These are phyloP conservation scores for Aphaenogaster ashmeadi DNA, from an alignment of 1,140 invertebrate genomes.

Conservation along the genomic window DNA sequence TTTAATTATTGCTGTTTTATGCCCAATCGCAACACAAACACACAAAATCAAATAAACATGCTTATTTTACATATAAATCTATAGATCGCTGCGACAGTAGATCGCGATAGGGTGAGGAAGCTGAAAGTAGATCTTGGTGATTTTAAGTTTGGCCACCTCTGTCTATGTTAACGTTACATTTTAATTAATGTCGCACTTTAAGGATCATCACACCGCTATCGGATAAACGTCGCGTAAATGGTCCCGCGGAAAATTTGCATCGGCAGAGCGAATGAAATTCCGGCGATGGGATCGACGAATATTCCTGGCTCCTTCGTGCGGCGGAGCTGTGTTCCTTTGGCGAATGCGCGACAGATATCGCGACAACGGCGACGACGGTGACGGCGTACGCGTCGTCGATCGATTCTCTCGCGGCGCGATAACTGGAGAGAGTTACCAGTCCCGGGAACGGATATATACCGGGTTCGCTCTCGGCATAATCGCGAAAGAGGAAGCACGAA, in stretches of 20 bases:
- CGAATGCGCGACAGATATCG: conserved; percentile 47
- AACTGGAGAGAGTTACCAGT: conserved; percentile 37
- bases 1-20: no score
- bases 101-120: no score
- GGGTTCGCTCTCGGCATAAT: conserved; percentile 34
- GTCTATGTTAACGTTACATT: no score
- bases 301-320: conserved; percentile 3
- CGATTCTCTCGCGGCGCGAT: conserved; percentile 46
- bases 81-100: no score
- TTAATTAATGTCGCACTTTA: neutral
- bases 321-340: conserved; percentile 2
- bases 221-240: neutral
- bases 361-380: neutral
- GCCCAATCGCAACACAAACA: no score
- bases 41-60: no score
- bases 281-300: conserved; percentile 46
- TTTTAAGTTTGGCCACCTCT: no score
- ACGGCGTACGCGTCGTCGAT: conserved; percentile 12
- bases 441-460: conserved; percentile 37
- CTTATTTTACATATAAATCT: no score
- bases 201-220: neutral
- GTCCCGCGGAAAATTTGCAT: conserved; percentile 8
- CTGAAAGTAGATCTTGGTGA: no score
- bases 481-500: conserved; percentile 35
- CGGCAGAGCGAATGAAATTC: conserved; percentile 23